A percentile compares a stretch with the other conserved stretches of the same genome.
phyloP scores from a whole-genome alignment of 1,140 invertebrate genomes.

The Caenorhabditis briggsae region DNA sequence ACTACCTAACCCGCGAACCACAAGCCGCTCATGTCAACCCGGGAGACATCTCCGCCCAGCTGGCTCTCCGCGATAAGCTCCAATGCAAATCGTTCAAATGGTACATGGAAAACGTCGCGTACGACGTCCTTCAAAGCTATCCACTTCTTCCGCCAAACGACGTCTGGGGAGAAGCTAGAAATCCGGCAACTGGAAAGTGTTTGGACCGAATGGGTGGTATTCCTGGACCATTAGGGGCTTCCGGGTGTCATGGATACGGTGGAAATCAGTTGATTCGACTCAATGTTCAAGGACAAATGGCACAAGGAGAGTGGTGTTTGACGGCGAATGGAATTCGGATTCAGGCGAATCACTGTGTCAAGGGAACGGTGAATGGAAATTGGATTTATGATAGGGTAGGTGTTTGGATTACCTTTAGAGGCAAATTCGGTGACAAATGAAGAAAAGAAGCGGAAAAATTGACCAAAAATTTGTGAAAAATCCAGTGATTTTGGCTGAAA shows the following conservation, averaged over 20 bases:
- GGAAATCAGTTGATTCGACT: constrained; percentile 91
- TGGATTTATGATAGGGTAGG: constrained; percentile 87
- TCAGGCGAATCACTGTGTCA: constrained; percentile 88
- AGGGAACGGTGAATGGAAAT: constrained; percentile 92
- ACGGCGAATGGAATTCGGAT: constrained; percentile 88
- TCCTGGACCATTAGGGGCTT: constrained; percentile 86
- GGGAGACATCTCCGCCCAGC: constrained; percentile 88
- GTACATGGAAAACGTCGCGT: constrained; percentile 94
- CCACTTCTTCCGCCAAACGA: constrained; percentile 93
- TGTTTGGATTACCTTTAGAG: no score
- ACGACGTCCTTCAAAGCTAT: constrained; percentile 90
- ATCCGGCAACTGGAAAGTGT: constrained; percentile 81
- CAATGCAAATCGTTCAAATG: constrained; percentile 93
- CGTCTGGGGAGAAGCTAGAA: constrained; percentile 89
- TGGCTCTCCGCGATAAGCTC: constrained; percentile 84
- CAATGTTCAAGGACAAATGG: constrained; percentile 92
- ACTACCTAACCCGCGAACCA: constrained; percentile 84
- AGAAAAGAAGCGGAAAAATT: no score
- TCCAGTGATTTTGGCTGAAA: no score
- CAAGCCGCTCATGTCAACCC: constrained; percentile 76
- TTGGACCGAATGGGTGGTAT: constrained; percentile 91
- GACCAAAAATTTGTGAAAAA: no score
- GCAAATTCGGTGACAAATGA: no score
- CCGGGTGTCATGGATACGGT: constrained; percentile 91
- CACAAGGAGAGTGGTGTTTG: constrained; percentile 93